Conservation (phyloP, 2,113 vertebrate species). For the Scalopus aquaticus region DNA sequence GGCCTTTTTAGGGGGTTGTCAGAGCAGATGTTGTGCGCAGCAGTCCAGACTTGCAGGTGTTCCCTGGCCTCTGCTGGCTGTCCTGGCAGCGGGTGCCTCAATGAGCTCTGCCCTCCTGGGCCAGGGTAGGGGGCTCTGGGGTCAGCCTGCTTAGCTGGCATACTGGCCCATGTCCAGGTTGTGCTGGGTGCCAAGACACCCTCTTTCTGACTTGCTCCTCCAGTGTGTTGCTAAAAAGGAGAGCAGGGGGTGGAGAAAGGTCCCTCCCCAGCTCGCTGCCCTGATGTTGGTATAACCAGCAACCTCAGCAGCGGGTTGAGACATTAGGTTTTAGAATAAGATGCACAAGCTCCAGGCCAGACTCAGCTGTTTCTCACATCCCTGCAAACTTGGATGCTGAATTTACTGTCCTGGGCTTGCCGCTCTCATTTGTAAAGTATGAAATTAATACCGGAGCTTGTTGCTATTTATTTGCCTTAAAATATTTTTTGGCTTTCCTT, state of each 20-base stretch:
- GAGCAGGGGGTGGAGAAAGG: background rate
- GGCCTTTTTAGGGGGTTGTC: background rate
- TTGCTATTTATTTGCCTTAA: no score
- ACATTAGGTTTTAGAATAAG: background rate
- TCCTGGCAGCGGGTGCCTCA: background rate
- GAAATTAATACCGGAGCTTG: background rate
- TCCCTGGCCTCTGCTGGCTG: background rate
- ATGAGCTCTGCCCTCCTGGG: background rate
- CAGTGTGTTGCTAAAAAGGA: background rate
- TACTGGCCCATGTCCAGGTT: background rate
- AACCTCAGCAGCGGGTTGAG: background rate
- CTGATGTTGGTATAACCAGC: rapidly evolving
- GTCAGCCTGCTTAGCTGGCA: background rate
- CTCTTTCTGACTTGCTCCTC: background rate
- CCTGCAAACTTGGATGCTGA: background rate
- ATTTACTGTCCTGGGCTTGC: background rate
- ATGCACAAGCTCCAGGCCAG: background rate
- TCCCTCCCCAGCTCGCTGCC: no score
- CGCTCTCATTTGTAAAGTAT: background rate
- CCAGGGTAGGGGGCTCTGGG: background rate
- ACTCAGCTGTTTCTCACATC: background rate
- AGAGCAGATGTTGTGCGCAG: background rate
- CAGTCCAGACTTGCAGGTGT: background rate
- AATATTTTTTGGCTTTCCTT: no score
- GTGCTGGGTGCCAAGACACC: background rate